phyloP scores from a whole-genome alignment of 2,888 invertebrate species.

The Leucophenga montana region DNA sequence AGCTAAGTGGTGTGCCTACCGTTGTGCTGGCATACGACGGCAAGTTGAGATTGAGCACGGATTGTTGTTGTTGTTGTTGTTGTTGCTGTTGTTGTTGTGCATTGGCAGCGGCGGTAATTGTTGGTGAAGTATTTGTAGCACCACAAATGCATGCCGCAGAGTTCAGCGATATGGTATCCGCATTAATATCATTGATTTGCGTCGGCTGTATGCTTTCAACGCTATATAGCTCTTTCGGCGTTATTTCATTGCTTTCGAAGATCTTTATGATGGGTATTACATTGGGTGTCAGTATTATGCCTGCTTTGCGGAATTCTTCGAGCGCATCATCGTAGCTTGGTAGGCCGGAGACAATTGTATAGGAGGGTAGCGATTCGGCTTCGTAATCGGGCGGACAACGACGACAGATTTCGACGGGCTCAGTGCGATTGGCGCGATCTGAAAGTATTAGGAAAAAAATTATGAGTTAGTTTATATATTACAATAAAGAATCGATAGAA shows the following conservation, averaged over 20 bases:
- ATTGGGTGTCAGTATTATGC: constrained; percentile 69
- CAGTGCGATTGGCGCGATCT: constrained; percentile 73
- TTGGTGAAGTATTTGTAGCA: constrained; percentile 32
- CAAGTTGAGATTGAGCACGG: constrained; percentile 12
- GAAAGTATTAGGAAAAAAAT: constrained; percentile 53
- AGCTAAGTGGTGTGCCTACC: constrained; percentile 40
- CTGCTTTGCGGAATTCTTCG: constrained; percentile 75
- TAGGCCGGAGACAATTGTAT: constrained; percentile 79
- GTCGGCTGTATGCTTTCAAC: constrained; percentile 51
- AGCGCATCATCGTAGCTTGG: constrained; percentile 79
- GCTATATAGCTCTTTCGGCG: constrained; percentile 53
- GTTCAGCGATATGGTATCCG: constrained; percentile 60
- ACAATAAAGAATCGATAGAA: not conserved
- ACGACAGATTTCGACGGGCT: constrained; percentile 68
- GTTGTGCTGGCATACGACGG: not conserved
- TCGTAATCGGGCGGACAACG: constrained; percentile 72
- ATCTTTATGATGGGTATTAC: constrained; percentile 69
- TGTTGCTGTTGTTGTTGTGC: too few species aligned
- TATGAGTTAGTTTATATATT: too few species aligned
- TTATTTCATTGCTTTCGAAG: constrained; percentile 61
- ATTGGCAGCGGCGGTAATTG: constrained; percentile 45
- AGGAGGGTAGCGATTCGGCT: constrained; percentile 77
- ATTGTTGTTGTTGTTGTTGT: too few species aligned
- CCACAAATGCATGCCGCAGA: constrained; percentile 67
- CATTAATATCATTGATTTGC: constrained; percentile 34